Evolutionary conservation across 2,797 vertebrate species (phyloP), one percentile per base, ranked within the genome.

Genomic region (Oceanodroma leucorhoa): DNA sequence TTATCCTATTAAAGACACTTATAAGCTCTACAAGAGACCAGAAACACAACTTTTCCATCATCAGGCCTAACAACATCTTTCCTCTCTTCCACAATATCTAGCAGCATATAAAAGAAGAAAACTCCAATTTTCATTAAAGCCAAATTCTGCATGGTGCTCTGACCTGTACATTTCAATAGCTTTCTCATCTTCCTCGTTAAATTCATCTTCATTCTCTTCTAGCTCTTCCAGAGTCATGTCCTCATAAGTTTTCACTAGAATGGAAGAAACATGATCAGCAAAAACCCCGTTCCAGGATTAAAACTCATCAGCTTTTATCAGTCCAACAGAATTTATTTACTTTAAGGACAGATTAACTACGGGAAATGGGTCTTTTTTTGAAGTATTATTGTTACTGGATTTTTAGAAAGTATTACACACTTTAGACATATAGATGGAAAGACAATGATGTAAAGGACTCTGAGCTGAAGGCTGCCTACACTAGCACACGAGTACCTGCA

Each of bases 121-220:
- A 0, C 6, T 50, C 21, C 17, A 51, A 12, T 79, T 94, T 92
- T 71, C 58, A 69, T 51, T 71, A 76, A 87, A 94, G 41, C 7
- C 21, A 80, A 82, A 20, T 76, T 70, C 62, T 41, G 54, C 13
- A 62, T 10, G 51, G 16, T 65, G 71, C 36, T 95, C 98, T 97
- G 66, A 99, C 99, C 98, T 99, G 98, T 99, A 99, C 98, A 99
- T 98, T 98, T 99, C 99, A 16, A 99, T 98, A 65, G 99, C 99
- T 40, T 97, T 98, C 87, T 99, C 99, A 45, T 99, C 99, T 19
- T 99, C 99, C 62, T 99, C 99, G 91, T 97, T 98, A 80, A 99
- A 99, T 90, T 99, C 99, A 38, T 99, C 99, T 97, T 99, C 99
- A 30, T 99, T 99, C 83, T 99, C 99, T 29, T 99, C 98, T 54